A percentile compares a stretch with the other conserved stretches of the same genome.
Evolutionary conservation across 2,888 invertebrate species (phyloP).

Genomic region (Lycocerus yunnanus): DNA sequence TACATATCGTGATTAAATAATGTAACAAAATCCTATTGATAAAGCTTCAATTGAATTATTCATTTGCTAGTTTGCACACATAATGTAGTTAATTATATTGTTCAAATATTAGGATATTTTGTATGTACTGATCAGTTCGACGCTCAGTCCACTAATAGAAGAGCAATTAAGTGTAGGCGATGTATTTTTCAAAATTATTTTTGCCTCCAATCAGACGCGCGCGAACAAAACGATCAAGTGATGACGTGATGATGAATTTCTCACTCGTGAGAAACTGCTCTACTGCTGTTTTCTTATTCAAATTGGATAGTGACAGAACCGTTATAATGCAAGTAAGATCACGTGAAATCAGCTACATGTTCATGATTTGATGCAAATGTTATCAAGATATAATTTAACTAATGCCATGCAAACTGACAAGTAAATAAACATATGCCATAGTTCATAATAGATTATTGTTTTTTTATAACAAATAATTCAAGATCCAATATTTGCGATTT

Average conservation of each 20-base stretch:
- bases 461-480: neutral
- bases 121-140: neutral
- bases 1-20: neutral
- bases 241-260: neutral
- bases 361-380: neutral
- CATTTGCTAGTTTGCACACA: neutral
- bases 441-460: neutral
- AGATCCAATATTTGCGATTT: neutral
- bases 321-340: conserved; percentile 33
- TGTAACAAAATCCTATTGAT: neutral
- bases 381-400: neutral
- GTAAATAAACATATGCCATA: neutral
- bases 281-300: conserved; percentile 40
- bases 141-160: neutral
- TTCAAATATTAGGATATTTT: neutral
- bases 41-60: neutral
- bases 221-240: neutral
- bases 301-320: conserved; percentile 41
- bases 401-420: neutral
- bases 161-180: neutral
- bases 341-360: neutral
- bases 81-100: neutral
- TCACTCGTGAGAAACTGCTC: conserved; percentile 5
- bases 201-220: neutral
- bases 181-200: neutral